Percentiles rank a stretch among this genome's conserved stretches.
These are phyloP conservation scores for Sorex fumeus DNA, from an alignment of 2,113 vertebrate genomes.

Conservation along the genomic window DNA sequence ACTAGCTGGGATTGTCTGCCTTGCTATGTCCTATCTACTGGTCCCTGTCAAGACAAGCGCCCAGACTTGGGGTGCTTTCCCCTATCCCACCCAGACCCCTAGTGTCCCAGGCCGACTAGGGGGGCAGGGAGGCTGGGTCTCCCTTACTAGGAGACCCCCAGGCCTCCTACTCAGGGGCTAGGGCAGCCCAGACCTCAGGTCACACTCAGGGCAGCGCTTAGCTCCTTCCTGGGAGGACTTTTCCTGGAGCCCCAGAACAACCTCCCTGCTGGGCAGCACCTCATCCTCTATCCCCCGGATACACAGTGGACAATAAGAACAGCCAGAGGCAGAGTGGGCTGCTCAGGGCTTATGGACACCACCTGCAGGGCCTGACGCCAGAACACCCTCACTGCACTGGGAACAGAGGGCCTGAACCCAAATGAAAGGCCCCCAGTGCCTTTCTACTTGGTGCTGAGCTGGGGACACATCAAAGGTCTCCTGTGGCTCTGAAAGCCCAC, in stretches of 20 bases:
- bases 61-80: not conserved
- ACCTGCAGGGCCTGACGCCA: not conserved
- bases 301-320: rapidly evolving
- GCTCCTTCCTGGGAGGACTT: not conserved
- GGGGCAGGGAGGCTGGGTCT: not conserved
- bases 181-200: not conserved
- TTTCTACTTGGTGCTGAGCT: not conserved
- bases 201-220: not conserved
- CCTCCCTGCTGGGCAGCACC: conserved; percentile 8
- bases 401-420: not conserved
- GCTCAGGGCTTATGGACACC: not conserved
- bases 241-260: too few relatives aligned
- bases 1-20: not conserved
- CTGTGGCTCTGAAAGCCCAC: not conserved
- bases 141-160: not conserved
- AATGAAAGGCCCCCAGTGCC: not conserved
- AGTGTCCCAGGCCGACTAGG: not conserved
- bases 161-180: not conserved
- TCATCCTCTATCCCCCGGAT: not conserved
- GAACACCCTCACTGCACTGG: not conserved
- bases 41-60: not conserved
- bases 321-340: rapidly evolving
- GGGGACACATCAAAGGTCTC: not conserved
- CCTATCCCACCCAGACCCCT: rapidly evolving
- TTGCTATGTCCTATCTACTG: not conserved